These are phyloP conservation scores for Dermochelys coriacea DNA, from an alignment of 2,797 vertebrate genomes.

Conservation along the genomic window DNA sequence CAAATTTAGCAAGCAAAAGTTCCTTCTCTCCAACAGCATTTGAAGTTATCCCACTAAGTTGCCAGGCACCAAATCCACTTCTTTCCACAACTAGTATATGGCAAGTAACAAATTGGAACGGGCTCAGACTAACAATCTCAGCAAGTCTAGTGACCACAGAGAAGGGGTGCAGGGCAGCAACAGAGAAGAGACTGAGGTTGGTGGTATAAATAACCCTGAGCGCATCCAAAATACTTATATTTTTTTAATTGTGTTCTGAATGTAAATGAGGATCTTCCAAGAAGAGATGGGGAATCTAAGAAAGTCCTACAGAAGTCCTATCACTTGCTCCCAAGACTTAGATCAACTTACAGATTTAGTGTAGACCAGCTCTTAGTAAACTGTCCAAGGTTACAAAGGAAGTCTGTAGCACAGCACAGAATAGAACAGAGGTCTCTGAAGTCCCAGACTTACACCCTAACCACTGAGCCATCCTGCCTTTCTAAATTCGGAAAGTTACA, in stretches of 20 bases:
- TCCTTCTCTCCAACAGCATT: neutral
- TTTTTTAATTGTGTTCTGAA: neutral
- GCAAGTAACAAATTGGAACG: neutral
- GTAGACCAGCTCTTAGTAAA: too few relatives aligned
- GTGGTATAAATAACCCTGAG: neutral
- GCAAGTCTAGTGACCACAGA: neutral
- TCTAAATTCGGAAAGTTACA: neutral
- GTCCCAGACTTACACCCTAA: neutral
- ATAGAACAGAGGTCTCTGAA: neutral
- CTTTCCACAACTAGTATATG: neutral
- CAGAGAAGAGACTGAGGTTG: neutral
- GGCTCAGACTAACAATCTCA: neutral
- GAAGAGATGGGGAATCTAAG: neutral
- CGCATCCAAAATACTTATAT: neutral
- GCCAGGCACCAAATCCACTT: neutral
- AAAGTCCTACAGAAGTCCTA: neutral
- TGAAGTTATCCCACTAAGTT: neutral
- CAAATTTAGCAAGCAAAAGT: neutral
- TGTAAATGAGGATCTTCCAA: neutral
- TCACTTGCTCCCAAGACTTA: neutral
- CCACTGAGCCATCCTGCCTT: neutral
- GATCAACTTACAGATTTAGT: too few relatives aligned
- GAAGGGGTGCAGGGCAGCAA: neutral
- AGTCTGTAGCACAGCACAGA: neutral
- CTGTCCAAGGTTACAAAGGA: neutral